phyloP scores from a whole-genome alignment of 1,140 invertebrate species.

The Drepana arcuata region DNA sequence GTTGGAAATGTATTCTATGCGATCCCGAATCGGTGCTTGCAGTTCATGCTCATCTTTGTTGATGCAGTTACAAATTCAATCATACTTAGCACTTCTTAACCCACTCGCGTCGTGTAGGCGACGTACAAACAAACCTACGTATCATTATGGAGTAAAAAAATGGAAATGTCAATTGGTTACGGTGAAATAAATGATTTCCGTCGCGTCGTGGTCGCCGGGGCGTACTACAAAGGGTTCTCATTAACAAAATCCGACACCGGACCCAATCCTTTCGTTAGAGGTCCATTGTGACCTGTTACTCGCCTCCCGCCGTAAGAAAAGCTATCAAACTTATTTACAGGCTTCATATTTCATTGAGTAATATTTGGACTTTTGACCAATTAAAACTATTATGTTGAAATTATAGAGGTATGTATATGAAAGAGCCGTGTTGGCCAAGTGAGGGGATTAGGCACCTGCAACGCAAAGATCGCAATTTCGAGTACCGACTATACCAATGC shows the following conservation, averaged over 20 bases:
- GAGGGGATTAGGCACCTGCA: too few species aligned
- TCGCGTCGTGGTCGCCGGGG: constrained; percentile 18
- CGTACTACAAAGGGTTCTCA: constrained; percentile 45
- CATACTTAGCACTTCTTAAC: too few species aligned
- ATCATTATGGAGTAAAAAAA: constrained; percentile 30
- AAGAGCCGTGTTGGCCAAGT: background rate
- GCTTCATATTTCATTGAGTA: too few species aligned
- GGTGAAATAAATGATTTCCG: constrained; percentile 54
- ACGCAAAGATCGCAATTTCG: too few species aligned
- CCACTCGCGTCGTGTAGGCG: constrained; percentile 27
- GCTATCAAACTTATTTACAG: constrained; percentile 9
- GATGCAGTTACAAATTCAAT: too few species aligned
- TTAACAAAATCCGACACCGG: constrained; percentile 49
- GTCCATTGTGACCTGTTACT: constrained; percentile 33
- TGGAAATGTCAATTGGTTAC: constrained; percentile 46
- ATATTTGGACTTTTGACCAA: too few species aligned
- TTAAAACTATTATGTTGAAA: too few species aligned
- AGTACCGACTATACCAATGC: too few species aligned
- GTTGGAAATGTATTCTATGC: too few species aligned
- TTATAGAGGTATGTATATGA: background rate
- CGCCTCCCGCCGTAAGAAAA: background rate
- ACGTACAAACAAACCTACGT: constrained; percentile 24
- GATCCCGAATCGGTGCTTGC: too few species aligned
- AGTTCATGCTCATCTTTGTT: too few species aligned
- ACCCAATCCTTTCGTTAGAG: constrained; percentile 64